Percentiles rank a stretch among this genome's conserved stretches.
These are phyloP conservation scores for Parnassius apollo DNA, from an alignment of 2,888 invertebrate species.

Conservation along the genomic window DNA sequence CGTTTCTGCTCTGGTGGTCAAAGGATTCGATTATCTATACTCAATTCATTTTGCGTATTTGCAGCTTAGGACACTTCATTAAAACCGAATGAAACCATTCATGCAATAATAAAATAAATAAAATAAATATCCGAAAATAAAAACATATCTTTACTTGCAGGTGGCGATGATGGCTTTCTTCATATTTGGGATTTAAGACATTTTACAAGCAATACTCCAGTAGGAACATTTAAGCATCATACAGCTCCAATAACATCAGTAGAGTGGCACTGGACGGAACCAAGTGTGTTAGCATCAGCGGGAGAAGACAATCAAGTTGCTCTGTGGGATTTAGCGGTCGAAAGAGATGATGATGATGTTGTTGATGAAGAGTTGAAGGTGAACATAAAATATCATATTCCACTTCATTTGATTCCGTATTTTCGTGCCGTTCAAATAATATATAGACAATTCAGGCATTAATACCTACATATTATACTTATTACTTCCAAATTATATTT, in stretches of 20 bases:
- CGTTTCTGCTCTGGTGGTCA: too few species aligned
- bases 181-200: conserved; percentile 97
- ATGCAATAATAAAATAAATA: too few species aligned
- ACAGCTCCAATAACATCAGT: conserved; percentile 95
- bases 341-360: conserved; percentile 85
- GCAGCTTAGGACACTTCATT: too few species aligned
- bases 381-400: conserved; percentile 22
- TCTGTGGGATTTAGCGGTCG: conserved; percentile 97
- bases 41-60: too few species aligned
- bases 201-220: conserved; percentile 88
- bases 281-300: conserved; percentile 95
- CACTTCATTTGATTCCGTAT: not conserved
- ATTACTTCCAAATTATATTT: too few species aligned
- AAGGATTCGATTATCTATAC: too few species aligned
- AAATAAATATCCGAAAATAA: too few species aligned
- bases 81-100: too few species aligned
- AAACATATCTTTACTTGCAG: conserved; percentile 52
- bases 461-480: too few species aligned
- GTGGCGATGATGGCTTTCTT: conserved; percentile 97
- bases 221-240: conserved; percentile 98
- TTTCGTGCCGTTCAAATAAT: too few species aligned
- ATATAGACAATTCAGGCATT: not conserved
- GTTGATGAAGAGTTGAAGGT: conserved; percentile 79
- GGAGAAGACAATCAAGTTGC: conserved; percentile 98
- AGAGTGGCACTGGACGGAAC: conserved; percentile 97